Percentiles rank a stretch among this genome's conserved stretches.
Evolutionary conservation across 2,113 vertebrate species (phyloP).

Genomic region (Serilophus lunatus): DNA sequence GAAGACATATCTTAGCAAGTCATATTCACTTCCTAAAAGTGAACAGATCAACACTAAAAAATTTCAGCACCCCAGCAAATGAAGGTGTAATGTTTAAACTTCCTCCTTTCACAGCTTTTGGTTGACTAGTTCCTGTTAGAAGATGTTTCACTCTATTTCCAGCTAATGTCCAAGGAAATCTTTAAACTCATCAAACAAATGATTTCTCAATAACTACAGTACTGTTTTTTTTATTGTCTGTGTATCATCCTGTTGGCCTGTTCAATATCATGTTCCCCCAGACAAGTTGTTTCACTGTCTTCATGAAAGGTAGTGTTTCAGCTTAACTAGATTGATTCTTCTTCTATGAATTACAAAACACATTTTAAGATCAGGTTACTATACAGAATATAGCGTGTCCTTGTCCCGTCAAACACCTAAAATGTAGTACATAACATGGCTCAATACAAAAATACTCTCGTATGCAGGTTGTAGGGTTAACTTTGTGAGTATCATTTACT

Average conservation of each 20-base stretch:
- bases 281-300: background rate
- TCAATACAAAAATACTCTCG: background rate
- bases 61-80: background rate
- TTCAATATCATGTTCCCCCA: background rate
- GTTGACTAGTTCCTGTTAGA: background rate
- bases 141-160: background rate
- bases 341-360: background rate
- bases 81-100: background rate
- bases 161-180: background rate
- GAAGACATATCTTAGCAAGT: background rate
- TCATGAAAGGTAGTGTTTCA: background rate
- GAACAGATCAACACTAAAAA: background rate
- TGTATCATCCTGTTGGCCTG: rapidly evolving
- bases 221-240: background rate
- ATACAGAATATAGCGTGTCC: background rate
- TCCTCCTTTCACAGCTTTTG: background rate
- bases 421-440: background rate
- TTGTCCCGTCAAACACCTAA: background rate
- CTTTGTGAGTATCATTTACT: background rate
- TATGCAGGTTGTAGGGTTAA: background rate
- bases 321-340: background rate
- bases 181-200: background rate
- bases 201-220: background rate
- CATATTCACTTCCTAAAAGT: background rate
- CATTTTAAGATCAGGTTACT: background rate